These are phyloP conservation scores for Leptothorax acervorum DNA, from an alignment of 2,888 invertebrate genomes.

Conservation along the genomic window DNA sequence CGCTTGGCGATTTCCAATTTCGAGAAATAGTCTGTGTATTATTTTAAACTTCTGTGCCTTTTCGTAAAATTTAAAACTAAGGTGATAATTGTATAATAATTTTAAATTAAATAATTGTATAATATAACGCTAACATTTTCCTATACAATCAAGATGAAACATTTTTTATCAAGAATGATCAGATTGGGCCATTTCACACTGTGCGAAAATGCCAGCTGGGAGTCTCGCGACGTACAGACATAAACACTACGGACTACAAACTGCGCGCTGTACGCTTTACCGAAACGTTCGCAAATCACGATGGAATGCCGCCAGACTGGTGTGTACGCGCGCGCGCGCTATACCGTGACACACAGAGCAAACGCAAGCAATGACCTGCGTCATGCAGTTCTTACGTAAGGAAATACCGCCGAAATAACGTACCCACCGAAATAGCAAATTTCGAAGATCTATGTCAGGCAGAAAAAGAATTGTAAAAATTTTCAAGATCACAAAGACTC, in stretches of 20 bases:
- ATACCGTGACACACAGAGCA: slow-evolving; percentile 81
- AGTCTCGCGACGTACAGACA: slow-evolving; percentile 66
- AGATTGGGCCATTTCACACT: slow-evolving; percentile 6
- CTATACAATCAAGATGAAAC: neutral
- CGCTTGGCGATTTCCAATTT: neutral
- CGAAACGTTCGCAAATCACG: slow-evolving; percentile 84
- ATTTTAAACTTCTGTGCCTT: neutral
- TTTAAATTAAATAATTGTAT: neutral
- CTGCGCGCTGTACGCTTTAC: slow-evolving; percentile 78
- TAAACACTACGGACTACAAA: slow-evolving; percentile 77
- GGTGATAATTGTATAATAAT: neutral
- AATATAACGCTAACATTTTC: neutral
- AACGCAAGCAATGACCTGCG: slow-evolving; percentile 76
- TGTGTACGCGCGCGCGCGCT: slow-evolving; percentile 70
- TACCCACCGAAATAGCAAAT: slow-evolving; percentile 31
- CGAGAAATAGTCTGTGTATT: neutral
- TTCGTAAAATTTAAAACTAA: neutral
- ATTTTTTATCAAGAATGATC: neutral
- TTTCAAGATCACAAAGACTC: neutral
- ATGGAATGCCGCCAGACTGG: slow-evolving; percentile 84
- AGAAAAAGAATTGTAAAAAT: neutral
- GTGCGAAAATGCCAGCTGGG: slow-evolving; percentile 37
- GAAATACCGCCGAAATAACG: slow-evolving; percentile 70
- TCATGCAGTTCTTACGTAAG: slow-evolving; percentile 80
- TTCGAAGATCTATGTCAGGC: neutral